These are phyloP conservation scores for Armadillidium nasatum DNA, from an alignment of 1,140 invertebrate genomes.

Conservation along the genomic window DNA sequence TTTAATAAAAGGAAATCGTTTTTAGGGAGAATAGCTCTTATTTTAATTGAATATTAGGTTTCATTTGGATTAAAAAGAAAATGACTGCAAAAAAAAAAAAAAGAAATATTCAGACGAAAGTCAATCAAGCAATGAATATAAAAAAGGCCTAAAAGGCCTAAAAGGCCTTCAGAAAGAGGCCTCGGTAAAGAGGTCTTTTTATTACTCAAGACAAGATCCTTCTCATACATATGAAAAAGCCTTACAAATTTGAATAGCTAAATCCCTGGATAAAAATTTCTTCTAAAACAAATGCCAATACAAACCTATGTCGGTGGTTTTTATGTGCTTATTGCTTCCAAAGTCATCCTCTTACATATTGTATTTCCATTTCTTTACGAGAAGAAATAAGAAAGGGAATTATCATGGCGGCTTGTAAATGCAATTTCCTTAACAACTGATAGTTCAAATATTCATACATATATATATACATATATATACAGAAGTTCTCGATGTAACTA, in stretches of 20 bases:
- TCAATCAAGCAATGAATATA: conserved; percentile 6
- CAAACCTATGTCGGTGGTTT: not conserved
- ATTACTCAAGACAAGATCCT: not conserved
- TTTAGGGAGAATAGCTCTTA: not conserved
- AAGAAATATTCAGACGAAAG: not conserved
- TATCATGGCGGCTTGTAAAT: not conserved
- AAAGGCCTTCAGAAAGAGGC: not conserved
- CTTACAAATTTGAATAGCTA: conserved; percentile 9
- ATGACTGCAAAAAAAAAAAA: not conserved
- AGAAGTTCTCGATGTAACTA: not conserved
- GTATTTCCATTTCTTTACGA: not conserved
- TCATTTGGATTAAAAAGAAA: not conserved
- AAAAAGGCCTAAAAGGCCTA: not conserved
- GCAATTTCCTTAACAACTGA: not conserved
- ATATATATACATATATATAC: not conserved
- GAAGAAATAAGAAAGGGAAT: not conserved
- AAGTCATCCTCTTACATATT: conserved; percentile 1
- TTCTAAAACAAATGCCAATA: conserved; percentile 1
- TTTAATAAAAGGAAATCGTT: not conserved
- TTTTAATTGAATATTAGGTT: not conserved
- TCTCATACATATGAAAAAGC: conserved; percentile 10
- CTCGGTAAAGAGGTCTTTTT: not conserved
- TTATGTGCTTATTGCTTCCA: not conserved
- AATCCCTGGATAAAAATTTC: conserved; percentile 1
- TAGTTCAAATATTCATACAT: conserved; percentile 6